These are phyloP conservation scores for Clytia hemisphaerica DNA, from an alignment of 30 jellyfish, hydroid and myxozoan species.

Conservation along the genomic window DNA sequence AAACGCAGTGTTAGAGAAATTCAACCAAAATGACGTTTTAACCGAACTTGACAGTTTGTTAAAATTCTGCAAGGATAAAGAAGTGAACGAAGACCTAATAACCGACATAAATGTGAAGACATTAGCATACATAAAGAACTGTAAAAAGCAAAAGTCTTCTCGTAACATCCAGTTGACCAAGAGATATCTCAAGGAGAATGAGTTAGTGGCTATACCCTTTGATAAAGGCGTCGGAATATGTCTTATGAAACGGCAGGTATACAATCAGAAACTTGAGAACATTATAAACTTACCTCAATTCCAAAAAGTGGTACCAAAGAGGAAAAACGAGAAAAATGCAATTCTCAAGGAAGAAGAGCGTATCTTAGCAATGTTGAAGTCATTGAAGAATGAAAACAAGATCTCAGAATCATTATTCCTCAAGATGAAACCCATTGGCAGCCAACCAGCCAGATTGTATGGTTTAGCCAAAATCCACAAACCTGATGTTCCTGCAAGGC, in stretches of 20 bases:
- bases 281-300: conserved; percentile 25
- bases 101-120: conserved; percentile 21
- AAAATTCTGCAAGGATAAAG: conserved; percentile 29
- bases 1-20: conserved; percentile 19
- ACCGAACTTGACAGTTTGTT: conserved; percentile 14
- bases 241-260: conserved; percentile 13
- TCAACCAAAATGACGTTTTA: conserved; percentile 6
- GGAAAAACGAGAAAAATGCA: conserved; percentile 23
- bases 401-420: conserved; percentile 10
- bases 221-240: conserved; percentile 30
- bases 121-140: conserved; percentile 14
- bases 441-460: conserved; percentile 32
- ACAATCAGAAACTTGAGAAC: conserved; percentile 11
- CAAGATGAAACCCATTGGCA: conserved; percentile 17
- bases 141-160: conserved; percentile 24
- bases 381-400: conserved; percentile 11
- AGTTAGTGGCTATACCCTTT: conserved; percentile 25
- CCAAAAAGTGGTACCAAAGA: conserved; percentile 23
- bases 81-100: conserved; percentile 21
- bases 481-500: conserved; percentile 17
- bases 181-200: conserved; percentile 14
- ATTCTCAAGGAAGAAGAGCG: conserved; percentile 30
- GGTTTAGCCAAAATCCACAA: conserved; percentile 28
- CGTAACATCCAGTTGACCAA: conserved; percentile 16
- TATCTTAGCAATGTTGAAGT: conserved; percentile 12